A percentile compares a stretch with the other conserved stretches of the same genome.
Evolutionary conservation across 2,797 vertebrate genomes (phyloP).

Genomic region (Propithecus perrieri): DNA sequence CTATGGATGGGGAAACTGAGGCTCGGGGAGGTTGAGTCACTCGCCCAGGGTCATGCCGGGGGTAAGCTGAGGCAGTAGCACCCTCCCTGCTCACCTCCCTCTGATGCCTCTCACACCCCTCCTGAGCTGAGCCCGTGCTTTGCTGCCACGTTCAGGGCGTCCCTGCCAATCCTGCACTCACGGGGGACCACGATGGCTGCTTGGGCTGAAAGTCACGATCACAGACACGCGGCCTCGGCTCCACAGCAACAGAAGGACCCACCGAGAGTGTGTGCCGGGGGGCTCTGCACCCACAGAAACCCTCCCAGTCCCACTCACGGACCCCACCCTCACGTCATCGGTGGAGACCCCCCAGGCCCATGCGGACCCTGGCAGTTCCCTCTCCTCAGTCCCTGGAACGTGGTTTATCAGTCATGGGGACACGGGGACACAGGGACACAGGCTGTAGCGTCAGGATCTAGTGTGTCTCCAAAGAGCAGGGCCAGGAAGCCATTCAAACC

Average conservation of each 20-base stretch:
- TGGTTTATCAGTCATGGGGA: rapidly evolving
- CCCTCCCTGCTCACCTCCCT: not conserved
- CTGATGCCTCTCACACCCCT: rapidly evolving
- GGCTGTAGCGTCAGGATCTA: not conserved
- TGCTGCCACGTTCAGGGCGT: rapidly evolving
- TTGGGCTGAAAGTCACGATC: not conserved
- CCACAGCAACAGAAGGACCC: not conserved
- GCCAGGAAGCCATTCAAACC: not conserved
- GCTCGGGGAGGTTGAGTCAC: not conserved
- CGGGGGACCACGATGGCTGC: not conserved
- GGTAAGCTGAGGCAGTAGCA: not conserved
- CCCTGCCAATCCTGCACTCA: not conserved
- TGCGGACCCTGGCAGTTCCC: rapidly evolving
- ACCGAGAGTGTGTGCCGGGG: rapidly evolving
- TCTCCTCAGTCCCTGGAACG: not conserved
- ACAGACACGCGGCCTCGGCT: not conserved
- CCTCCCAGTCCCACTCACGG: not conserved
- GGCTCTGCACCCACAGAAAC: not conserved
- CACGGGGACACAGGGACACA: not conserved
- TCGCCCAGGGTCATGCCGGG: not conserved
- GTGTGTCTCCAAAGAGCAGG: not conserved
- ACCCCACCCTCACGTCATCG: not conserved
- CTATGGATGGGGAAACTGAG: not conserved
- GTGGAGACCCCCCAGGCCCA: not conserved
- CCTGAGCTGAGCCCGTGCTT: not conserved